A percentile compares a stretch with the other conserved stretches of the same genome.
These are phyloP conservation scores for Malacosoma neustria DNA, from an alignment of 2,888 invertebrate species.

Conservation along the genomic window DNA sequence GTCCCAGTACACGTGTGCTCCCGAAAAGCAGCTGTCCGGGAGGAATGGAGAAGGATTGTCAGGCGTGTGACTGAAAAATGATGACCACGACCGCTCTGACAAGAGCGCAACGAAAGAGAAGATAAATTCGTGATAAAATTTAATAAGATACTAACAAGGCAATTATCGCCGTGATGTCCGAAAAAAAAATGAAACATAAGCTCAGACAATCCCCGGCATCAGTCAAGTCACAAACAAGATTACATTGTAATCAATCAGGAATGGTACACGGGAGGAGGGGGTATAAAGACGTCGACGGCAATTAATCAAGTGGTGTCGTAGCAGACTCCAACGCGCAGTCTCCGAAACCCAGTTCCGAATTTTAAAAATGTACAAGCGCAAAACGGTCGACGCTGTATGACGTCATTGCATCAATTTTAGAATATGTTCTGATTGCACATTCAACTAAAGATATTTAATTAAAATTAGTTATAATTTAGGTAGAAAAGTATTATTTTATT, in stretches of 20 bases:
- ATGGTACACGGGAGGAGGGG: conserved; percentile 15
- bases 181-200: conserved; percentile 34
- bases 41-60: too few relatives aligned
- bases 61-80: too few relatives aligned
- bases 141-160: conserved; percentile 16
- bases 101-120: too few relatives aligned
- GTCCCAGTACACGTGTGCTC: too few relatives aligned
- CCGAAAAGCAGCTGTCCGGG: too few relatives aligned
- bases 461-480: too few relatives aligned
- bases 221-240: conserved; percentile 68
- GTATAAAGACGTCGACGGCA: conserved; percentile 26
- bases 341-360: conserved; percentile 16
- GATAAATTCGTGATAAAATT: conserved; percentile 1
- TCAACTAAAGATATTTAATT: background rate
- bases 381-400: conserved; percentile 14
- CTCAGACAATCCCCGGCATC: conserved; percentile 45
- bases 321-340: conserved; percentile 28
- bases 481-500: too few relatives aligned
- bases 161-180: conserved; percentile 26
- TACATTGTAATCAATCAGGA: conserved; percentile 67
- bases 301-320: conserved; percentile 58
- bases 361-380: conserved; percentile 27
- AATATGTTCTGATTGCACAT: background rate
- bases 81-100: too few relatives aligned
- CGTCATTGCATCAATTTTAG: conserved; percentile 17